These are phyloP conservation scores for Clarias magur DNA, from an alignment of 2,113 vertebrate genomes.

Conservation along the genomic window DNA sequence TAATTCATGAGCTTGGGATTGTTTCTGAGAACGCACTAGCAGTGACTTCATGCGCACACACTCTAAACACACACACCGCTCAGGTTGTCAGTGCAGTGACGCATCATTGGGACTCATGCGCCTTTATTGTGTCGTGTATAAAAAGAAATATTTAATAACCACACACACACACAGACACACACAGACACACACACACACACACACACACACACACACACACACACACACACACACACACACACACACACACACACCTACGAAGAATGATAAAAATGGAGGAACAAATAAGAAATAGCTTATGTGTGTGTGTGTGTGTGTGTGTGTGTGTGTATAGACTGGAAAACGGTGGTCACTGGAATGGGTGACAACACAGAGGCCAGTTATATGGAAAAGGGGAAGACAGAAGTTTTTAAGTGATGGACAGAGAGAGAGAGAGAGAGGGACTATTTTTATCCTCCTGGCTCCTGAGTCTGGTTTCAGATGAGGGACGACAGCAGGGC, in stretches of 20 bases:
- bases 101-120: neutral
- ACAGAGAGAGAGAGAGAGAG: neutral
- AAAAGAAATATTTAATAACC: neutral
- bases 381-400: neutral
- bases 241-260: neutral
- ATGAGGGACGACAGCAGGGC: neutral
- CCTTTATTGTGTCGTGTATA: neutral
- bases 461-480: conserved; percentile 26
- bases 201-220: no score
- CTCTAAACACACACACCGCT: conserved; percentile 18
- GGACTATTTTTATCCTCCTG: conserved; percentile 35
- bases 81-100: neutral
- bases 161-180: neutral
- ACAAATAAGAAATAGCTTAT: neutral
- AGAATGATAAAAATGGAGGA: neutral
- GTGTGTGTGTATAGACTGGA: neutral
- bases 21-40: neutral
- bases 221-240: neutral
- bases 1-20: conserved; percentile 18
- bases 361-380: neutral
- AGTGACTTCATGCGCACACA: neutral
- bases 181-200: no score
- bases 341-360: neutral
- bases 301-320: neutral
- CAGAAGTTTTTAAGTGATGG: neutral